Base-by-base conservation (phyloP, 2,797 vertebrate genomes). In the Takifugu rubripes region DNA sequence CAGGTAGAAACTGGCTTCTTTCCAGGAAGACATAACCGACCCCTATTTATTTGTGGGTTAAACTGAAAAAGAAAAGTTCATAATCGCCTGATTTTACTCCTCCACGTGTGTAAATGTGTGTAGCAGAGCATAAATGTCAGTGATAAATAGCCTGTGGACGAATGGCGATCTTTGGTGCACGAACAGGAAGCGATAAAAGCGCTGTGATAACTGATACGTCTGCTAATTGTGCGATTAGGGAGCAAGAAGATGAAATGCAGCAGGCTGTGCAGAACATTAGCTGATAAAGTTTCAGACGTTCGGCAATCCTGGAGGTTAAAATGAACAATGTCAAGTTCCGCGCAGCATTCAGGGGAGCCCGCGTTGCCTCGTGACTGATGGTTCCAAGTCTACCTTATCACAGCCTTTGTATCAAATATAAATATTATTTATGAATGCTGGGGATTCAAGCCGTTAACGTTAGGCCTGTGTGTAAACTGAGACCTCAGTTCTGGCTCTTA, bases 401-500 rank as follows among this genome's bases (percentile, higher is more conserved):
- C 11, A 65, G 48, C 52, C 61, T 68, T 52, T 58, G 52, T 66
- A 70, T 73, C 55, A 76, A 84, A 71, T 77, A 43, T 66, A 78
- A 75, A 71, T 64, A 70, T 76, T 72, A 78, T 87, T 82, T 85
- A 85, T 82, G 81, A 63, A 81, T 74, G 67, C 64, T 55, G 63
- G 8, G n/a, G 71, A 75, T 74, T 68, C 59, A 77, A 66, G 66
- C 61, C 62, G 75, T 83, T 81, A 81, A 84, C 72, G 25, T 82
- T 69, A 56, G 61, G 61, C 56, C 69, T 62, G 56, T 40, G 6
- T 83, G 84, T 86, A 86, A 89, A 71, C 46, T 57, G 79, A 89
- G 70, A 84, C 77, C 83, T 70, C 54, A 45, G 62, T 69, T 68
- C 43, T 76, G 64, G 59, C 68, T 70, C 50, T 52, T 56, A 68